phyloP scores from a whole-genome alignment of 1,140 invertebrate genomes.

The Pseudoatta argentina region DNA sequence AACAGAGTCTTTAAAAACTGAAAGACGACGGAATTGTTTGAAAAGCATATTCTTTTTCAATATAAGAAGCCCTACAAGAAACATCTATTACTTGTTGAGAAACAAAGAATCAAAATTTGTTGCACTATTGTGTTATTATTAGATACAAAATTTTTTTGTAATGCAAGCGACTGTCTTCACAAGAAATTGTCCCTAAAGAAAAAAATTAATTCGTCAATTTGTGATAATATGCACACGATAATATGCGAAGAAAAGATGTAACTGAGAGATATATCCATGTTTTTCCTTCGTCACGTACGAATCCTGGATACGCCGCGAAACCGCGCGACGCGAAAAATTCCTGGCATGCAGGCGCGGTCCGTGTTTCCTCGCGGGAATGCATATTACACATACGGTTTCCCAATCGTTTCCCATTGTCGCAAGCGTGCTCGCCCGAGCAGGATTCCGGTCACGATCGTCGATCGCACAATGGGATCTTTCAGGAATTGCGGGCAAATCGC shows the following conservation, averaged over 20 bases:
- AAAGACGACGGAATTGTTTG: too few relatives aligned
- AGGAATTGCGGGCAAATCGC: conserved; percentile 60
- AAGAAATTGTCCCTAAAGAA: not conserved
- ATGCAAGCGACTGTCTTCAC: too few relatives aligned
- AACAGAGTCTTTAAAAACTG: too few relatives aligned
- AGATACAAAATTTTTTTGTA: too few relatives aligned
- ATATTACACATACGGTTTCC: conserved; percentile 60
- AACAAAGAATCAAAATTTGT: too few relatives aligned
- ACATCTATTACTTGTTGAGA: too few relatives aligned
- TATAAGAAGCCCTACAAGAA: too few relatives aligned
- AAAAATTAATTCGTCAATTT: conserved; percentile 5
- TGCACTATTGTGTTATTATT: too few relatives aligned
- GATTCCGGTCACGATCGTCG: conserved; percentile 59
- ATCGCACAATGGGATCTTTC: conserved; percentile 59
- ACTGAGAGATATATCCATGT: not conserved
- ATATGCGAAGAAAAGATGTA: not conserved
- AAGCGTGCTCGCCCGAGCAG: conserved; percentile 5
- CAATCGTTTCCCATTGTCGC: conserved; percentile 61
- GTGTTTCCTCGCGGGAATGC: conserved; percentile 44
- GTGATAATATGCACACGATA: not conserved
- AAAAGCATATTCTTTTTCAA: too few relatives aligned
- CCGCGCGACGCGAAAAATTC: conserved; percentile 19
- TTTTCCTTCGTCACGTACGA: not conserved
- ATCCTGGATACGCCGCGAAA: not conserved
- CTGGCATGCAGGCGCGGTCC: not conserved